A percentile compares a stretch with the other conserved stretches of the same genome.
Evolutionary conservation across 2,113 vertebrate genomes (phyloP).

Genomic region (Pandion haliaetus): DNA sequence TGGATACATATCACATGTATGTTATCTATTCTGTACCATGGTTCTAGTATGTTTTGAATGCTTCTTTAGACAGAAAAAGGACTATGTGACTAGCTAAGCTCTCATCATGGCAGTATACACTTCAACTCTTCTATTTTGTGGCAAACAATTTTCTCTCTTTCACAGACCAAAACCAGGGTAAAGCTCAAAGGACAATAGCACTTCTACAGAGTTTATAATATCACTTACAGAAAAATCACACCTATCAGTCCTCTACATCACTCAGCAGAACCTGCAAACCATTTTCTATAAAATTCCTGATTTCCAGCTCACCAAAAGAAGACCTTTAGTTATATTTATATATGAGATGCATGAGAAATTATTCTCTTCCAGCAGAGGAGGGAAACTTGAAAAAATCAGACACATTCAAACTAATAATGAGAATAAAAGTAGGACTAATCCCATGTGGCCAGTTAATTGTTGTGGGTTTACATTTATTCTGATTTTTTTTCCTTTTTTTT

Average conservation of each 20-base stretch:
- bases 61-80: neutral
- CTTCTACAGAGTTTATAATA: neutral
- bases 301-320: neutral
- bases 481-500: accelerated
- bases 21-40: neutral
- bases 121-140: neutral
- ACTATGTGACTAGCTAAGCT: neutral
- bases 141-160: neutral
- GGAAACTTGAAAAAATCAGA: neutral
- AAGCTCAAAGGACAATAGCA: neutral
- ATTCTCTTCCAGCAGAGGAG: neutral
- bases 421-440: neutral
- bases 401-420: neutral
- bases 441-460: neutral
- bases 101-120: neutral
- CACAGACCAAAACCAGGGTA: neutral
- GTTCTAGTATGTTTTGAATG: neutral
- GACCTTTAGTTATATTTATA: neutral
- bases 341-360: neutral
- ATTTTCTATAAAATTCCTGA: neutral
- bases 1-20: neutral
- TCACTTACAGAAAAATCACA: neutral
- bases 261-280: neutral
- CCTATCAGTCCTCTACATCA: neutral
- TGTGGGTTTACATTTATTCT: neutral